These are phyloP conservation scores for Leptinotarsa texana DNA, from an alignment of 1,140 invertebrate genomes.

Conservation along the genomic window DNA sequence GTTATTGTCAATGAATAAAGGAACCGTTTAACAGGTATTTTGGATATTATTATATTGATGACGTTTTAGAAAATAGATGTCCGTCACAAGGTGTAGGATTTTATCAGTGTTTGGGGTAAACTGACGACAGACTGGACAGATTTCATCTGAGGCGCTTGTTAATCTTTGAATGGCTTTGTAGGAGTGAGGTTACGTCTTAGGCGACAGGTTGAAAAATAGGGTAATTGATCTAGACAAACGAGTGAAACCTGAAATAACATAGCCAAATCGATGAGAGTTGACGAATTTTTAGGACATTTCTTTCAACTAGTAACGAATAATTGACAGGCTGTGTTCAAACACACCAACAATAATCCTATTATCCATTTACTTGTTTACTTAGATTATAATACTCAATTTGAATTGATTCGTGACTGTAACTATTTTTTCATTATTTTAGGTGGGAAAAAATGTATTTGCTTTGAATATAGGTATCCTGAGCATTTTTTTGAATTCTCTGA, in stretches of 20 bases:
- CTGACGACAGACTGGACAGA: slow-evolving; percentile 38
- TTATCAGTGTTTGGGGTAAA: slow-evolving; percentile 37
- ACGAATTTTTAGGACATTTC: neutral
- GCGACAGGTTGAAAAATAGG: slow-evolving; percentile 18
- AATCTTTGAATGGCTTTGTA: slow-evolving; percentile 17
- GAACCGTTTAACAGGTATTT: slow-evolving; percentile 49
- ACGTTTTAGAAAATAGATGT: slow-evolving; percentile 32
- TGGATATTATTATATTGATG: slow-evolving; percentile 37
- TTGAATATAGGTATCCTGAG: too few species aligned
- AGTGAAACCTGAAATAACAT: slow-evolving; percentile 11
- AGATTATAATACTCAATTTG: too few species aligned
- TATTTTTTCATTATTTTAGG: too few species aligned
- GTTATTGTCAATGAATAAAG: slow-evolving; percentile 43
- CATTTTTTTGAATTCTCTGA: too few species aligned
- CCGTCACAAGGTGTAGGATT: slow-evolving; percentile 36
- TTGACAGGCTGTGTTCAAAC: too few species aligned
- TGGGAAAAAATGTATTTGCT: too few species aligned
- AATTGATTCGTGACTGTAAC: too few species aligned
- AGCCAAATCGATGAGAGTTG: neutral
- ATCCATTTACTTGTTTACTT: too few species aligned
- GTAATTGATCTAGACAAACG: neutral
- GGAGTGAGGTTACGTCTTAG: neutral
- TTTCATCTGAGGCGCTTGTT: slow-evolving; percentile 31
- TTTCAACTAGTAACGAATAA: too few species aligned
- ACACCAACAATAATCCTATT: too few species aligned